These are phyloP conservation scores for Leucophenga maculata DNA, from an alignment of 2,888 invertebrate species.

Conservation along the genomic window DNA sequence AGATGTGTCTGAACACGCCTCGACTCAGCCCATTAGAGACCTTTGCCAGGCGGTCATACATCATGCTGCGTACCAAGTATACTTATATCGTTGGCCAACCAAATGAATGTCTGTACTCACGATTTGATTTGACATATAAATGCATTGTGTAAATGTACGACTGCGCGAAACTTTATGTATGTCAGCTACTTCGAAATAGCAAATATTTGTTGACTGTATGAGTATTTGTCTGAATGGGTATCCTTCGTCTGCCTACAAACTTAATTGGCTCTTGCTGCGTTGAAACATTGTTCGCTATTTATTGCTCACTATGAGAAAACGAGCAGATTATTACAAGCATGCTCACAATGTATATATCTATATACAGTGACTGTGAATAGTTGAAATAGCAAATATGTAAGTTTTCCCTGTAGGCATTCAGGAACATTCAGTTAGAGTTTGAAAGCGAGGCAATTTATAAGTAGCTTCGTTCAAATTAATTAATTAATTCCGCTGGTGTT, in stretches of 20 bases:
- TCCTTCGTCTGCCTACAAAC: no score
- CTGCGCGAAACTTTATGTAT: not conserved
- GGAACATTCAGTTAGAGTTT: no score
- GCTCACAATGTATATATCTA: no score
- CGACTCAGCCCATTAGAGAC: constrained; percentile 16
- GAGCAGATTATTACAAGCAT: not conserved
- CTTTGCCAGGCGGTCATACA: constrained; percentile 17
- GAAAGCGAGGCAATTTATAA: no score
- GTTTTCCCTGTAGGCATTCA: no score
- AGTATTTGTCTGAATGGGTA: constrained; percentile 37
- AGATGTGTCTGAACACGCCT: not conserved
- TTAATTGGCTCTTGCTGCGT: not conserved
- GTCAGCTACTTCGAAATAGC: not conserved
- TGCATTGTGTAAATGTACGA: no score
- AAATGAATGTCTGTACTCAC: not conserved
- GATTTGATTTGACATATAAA: no score
- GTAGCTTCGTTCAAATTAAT: no score
- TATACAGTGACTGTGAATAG: no score
- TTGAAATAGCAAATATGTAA: no score
- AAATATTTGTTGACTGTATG: constrained; percentile 23
- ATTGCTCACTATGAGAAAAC: constrained; percentile 26
- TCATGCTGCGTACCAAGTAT: constrained; percentile 3
- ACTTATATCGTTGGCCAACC: not conserved
- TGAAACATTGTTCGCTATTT: constrained; percentile 37
- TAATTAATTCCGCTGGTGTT: no score